Percentiles rank a stretch among this genome's conserved stretches.
Evolutionary conservation across 2,113 vertebrate species (phyloP).

Genomic region (Globicephala melas): DNA sequence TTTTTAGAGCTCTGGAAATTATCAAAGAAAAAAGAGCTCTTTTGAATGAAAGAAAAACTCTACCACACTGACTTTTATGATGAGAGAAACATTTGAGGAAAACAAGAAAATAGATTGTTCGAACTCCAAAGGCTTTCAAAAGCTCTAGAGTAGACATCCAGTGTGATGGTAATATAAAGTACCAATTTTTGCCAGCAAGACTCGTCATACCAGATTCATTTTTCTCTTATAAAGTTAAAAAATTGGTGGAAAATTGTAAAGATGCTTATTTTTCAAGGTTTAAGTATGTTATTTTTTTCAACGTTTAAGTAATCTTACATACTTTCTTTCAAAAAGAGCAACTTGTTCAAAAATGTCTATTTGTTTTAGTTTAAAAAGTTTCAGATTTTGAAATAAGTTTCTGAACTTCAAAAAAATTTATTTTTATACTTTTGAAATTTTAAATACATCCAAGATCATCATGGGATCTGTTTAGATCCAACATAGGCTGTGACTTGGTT

Average conservation of each 20-base stretch:
- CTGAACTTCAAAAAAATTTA: not conserved
- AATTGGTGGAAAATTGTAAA: not conserved
- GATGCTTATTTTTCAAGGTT: not conserved
- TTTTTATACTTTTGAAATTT: not conserved
- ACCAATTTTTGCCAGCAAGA: not conserved
- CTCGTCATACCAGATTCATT: not conserved
- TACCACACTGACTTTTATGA: not conserved
- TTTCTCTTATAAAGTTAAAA: not conserved
- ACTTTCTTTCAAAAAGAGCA: not conserved
- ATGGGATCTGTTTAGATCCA: not conserved
- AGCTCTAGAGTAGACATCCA: not conserved
- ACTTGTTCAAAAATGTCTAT: not conserved
- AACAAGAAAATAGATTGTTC: not conserved
- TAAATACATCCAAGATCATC: not conserved
- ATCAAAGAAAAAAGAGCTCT: not conserved
- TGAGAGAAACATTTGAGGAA: slow-evolving; percentile 22
- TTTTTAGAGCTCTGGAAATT: slow-evolving; percentile 17
- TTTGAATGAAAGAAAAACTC: slow-evolving; percentile 2
- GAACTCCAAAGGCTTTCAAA: not conserved
- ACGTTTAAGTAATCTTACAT: not conserved
- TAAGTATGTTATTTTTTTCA: too few species aligned
- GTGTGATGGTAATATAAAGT: not conserved
- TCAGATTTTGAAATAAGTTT: not conserved
- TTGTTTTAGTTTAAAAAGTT: not conserved
- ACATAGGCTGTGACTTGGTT: not conserved